Evolutionary conservation across 2,797 vertebrate genomes (phyloP).

Genomic region (Dipus sagitta): DNA sequence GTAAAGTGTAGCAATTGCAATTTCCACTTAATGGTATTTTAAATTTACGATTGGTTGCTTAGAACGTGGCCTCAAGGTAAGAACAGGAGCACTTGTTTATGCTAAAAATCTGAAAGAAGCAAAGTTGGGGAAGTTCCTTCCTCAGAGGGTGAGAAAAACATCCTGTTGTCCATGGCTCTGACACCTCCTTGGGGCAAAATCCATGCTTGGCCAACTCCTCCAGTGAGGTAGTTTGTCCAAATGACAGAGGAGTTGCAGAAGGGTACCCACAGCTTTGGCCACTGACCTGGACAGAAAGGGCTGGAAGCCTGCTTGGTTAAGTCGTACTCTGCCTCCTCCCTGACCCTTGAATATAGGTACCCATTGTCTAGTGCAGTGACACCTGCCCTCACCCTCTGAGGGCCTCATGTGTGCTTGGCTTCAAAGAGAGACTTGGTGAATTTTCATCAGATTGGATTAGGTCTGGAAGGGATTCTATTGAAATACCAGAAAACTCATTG

Average conservation of each 20-base stretch:
- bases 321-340: no score
- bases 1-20: background rate
- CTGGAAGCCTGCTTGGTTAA: background rate
- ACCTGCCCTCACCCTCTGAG: background rate
- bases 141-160: background rate
- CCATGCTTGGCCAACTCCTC: background rate
- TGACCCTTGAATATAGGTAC: background rate
- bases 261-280: no score
- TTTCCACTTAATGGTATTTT: background rate
- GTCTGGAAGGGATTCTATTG: background rate
- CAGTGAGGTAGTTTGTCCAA: background rate
- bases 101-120: background rate
- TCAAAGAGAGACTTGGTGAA: background rate
- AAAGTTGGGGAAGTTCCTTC: background rate
- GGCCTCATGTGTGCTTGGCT: background rate
- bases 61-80: background rate
- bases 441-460: background rate
- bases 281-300: background rate
- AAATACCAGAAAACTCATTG: conserved; percentile 30
- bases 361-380: background rate
- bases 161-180: background rate
- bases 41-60: background rate
- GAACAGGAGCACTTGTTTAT: background rate
- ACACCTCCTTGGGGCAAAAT: background rate
- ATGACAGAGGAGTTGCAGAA: background rate